These are phyloP conservation scores for Pitangus sulphuratus DNA, from an alignment of 2,797 vertebrate species.

Conservation along the genomic window DNA sequence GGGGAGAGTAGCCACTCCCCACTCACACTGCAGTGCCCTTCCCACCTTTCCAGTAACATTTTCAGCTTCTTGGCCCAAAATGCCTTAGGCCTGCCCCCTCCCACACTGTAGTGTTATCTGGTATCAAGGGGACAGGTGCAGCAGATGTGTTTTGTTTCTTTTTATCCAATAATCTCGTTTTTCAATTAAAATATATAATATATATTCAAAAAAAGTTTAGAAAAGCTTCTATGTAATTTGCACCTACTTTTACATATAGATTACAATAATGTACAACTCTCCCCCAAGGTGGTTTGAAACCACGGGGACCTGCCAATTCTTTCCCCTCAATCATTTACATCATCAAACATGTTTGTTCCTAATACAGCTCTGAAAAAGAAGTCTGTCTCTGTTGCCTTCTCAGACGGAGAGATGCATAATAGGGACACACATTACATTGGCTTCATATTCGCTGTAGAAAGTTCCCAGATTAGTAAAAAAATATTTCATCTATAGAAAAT, in stretches of 20 bases:
- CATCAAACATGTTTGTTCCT: conserved; percentile 18
- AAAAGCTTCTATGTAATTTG: conserved; percentile 74
- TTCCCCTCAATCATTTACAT: conserved; percentile 16
- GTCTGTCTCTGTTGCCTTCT: conserved; percentile 22
- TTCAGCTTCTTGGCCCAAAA: conserved; percentile 19
- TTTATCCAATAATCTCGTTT: conserved; percentile 66
- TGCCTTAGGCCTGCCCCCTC: not conserved
- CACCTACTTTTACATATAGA: conserved; percentile 72
- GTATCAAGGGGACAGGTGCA: conserved; percentile 57
- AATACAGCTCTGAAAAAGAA: not conserved
- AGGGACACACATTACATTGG: conserved; percentile 47
- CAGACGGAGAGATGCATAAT: conserved; percentile 36
- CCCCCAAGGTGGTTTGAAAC: conserved; percentile 35
- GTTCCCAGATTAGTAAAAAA: conserved; percentile 69
- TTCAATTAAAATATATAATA: conserved; percentile 73
- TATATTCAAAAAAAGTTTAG: conserved; percentile 65
- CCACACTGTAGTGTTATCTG: conserved; percentile 58
- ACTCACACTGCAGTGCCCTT: not conserved
- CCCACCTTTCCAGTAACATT: not conserved
- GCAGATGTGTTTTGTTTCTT: conserved; percentile 7
- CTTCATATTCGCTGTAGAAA: conserved; percentile 62
- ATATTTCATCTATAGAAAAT: conserved; percentile 75
- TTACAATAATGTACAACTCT: conserved; percentile 69
- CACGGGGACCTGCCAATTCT: not conserved
- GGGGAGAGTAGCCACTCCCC: not conserved